Evolutionary conservation across 23 tunicate species (phyloP).

Genomic region (Botrylloides violaceus): DNA sequence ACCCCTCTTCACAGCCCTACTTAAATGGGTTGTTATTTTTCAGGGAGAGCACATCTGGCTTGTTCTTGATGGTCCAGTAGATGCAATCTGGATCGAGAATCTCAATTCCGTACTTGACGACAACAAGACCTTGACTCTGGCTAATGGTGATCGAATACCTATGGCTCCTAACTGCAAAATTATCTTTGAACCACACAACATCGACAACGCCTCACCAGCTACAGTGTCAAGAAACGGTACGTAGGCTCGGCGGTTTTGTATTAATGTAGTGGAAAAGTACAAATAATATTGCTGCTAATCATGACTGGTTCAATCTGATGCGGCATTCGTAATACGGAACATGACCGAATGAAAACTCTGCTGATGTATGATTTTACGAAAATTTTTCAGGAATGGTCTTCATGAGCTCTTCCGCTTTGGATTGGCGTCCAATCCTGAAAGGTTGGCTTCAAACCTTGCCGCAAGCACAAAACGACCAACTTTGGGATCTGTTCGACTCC

Average conservation of each 20-base stretch:
- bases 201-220: constrained; percentile 99
- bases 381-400: constrained; percentile 91
- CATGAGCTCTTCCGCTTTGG: constrained; percentile 96
- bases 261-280: no score
- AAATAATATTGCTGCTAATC: no score
- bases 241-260: no score
- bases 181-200: constrained; percentile 95
- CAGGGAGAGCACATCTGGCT: constrained; percentile 99
- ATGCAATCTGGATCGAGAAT: constrained; percentile 99
- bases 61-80: constrained; percentile 98
- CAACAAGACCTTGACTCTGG: constrained; percentile 96
- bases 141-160: constrained; percentile 99
- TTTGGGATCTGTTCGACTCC: constrained; percentile 65
- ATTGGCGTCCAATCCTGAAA: constrained; percentile 94
- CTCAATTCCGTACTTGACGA: constrained; percentile 97
- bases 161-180: constrained; percentile 99
- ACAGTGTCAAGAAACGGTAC: constrained; percentile 97
- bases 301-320: no score
- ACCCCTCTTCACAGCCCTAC: no score
- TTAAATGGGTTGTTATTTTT: no score
- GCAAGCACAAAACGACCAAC: constrained; percentile 44
- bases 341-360: no score
- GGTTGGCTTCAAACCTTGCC: constrained; percentile 94
- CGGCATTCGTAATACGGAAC: no score
- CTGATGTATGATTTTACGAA: no score